A percentile compares a stretch with the other conserved stretches of the same genome.
Conservation (phyloP, 2,797 vertebrate genomes). For the Numenius phaeopus region DNA sequence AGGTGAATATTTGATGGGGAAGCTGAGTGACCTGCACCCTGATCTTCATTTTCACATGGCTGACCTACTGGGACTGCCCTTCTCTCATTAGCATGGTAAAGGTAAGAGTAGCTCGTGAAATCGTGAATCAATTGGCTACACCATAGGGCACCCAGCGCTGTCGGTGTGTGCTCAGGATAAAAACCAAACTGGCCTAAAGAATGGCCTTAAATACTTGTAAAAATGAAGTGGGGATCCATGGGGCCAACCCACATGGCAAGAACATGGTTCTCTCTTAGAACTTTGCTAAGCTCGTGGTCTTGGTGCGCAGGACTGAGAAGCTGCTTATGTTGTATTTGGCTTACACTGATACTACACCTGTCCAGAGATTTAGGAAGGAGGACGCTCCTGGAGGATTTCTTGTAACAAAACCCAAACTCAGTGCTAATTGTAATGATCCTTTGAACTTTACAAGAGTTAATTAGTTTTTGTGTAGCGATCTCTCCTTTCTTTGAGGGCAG, state of each 20-base stretch:
- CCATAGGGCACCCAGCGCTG: neutral
- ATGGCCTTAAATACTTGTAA: neutral
- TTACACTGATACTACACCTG: rapidly evolving
- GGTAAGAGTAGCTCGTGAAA: neutral
- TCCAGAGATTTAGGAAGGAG: neutral
- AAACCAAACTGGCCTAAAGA: neutral
- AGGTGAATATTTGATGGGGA: neutral
- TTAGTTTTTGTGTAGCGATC: neutral
- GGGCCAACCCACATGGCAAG: neutral
- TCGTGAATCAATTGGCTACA: neutral
- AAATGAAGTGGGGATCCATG: neutral
- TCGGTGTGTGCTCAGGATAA: neutral
- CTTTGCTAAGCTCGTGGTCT: neutral
- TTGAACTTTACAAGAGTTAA: neutral
- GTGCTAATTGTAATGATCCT: neutral
- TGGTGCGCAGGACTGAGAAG: neutral
- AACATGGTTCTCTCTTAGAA: neutral
- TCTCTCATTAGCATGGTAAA: neutral
- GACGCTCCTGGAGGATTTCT: neutral
- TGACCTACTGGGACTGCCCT: neutral
- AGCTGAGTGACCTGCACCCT: neutral
- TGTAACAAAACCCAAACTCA: neutral
- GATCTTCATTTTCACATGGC: neutral
- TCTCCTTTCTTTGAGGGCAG: neutral
- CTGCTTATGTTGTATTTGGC: neutral